Evolutionary conservation across 2,113 vertebrate species (phyloP), one percentile per base, ranked within the genome.

Genomic region (Vidua chalybeata): DNA sequence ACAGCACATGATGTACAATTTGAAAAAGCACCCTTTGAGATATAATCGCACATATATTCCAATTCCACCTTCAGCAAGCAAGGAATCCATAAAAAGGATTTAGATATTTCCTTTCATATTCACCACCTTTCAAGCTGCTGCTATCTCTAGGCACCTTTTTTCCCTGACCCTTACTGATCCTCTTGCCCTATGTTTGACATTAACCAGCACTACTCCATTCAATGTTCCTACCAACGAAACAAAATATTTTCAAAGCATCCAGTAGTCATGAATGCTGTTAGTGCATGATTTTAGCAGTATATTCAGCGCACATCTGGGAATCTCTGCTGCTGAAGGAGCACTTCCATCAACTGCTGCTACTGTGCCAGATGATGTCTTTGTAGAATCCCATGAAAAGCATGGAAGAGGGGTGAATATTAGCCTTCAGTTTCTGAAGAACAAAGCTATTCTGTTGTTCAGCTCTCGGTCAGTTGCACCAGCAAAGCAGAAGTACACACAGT

Each of bases 291-390:
- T 91, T 80, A 72, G 84, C 17, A 54, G 28, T 7, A 10, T 49
- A 61, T 49, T 86, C 43, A 14, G 13, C 3, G 49, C 48, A 41
- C 41, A 49, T 48, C 69, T 58, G 51, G 30, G 10, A 77, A 62
- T 11, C 45, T 31, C 62, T 88, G 62, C 30, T 35, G 48, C 35
- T 68, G 41, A 66, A 84, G n/a, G 43, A 43, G 5, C 13, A n/a
- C 15, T 68, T 83, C 13, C 24, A 82, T 28, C 80, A 82, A 30
- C 68, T 62, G 18, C 45, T 91, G 82, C 72, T 72, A 16, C 49
- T 15, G 31, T 22, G 31, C 45, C 68, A 62, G 41, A 58, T 21
- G 27, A 10, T 8, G 5, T 19, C 39, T 45, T 39, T 0, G 0
- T 7, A 37, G 30, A 41, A 63, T 13, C 30, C 61, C 14, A 15